phyloP scores from a whole-genome alignment of 37 sponge, comb jelly and placozoan genomes.

The Aphrocallistes beatrix region DNA sequence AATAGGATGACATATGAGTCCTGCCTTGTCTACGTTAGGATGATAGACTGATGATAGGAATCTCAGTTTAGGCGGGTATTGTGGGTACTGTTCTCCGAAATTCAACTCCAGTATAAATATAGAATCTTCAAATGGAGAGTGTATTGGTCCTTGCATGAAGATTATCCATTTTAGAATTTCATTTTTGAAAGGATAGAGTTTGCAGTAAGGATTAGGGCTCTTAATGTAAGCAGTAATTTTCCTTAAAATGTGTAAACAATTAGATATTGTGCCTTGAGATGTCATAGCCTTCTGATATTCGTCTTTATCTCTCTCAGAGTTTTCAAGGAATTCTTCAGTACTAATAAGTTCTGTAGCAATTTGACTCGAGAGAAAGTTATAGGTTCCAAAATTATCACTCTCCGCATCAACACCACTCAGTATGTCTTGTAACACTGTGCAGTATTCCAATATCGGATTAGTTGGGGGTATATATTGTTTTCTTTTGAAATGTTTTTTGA shows the following conservation, averaged over 20 bases:
- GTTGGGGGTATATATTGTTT: background rate
- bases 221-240: background rate
- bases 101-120: background rate
- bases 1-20: background rate
- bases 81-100: background rate
- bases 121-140: background rate
- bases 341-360: background rate
- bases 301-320: background rate
- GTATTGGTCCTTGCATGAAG: background rate
- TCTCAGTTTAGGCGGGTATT: background rate
- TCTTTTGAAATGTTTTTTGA: background rate
- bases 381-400: background rate
- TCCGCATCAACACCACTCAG: background rate
- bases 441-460: background rate
- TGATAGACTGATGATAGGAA: background rate
- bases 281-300: background rate
- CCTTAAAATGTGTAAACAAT: background rate
- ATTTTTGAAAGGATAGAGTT: background rate
- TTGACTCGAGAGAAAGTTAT: background rate
- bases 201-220: background rate
- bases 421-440: background rate
- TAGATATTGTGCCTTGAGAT: background rate
- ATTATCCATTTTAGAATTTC: background rate
- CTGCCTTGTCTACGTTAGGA: background rate
- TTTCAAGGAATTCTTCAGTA: background rate